Evolutionary conservation across 2,113 vertebrate genomes (phyloP).

Genomic region (Oenanthe oenanthe): DNA sequence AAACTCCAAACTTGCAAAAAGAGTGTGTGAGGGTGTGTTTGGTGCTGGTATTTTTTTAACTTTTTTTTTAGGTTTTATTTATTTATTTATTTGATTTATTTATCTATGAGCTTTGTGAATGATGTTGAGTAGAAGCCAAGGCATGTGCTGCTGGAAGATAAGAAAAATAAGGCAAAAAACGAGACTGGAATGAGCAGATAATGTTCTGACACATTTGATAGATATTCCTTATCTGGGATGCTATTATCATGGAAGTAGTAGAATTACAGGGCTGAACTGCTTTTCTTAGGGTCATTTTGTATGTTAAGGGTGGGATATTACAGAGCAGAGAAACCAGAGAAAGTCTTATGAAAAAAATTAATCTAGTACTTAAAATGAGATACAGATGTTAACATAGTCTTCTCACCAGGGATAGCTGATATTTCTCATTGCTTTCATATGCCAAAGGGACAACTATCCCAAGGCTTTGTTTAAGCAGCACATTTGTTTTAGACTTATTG

Average conservation of each 20-base stretch:
- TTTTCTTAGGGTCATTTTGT: conserved; percentile 10
- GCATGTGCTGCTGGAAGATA: conserved; percentile 6
- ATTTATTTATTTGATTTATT: background rate
- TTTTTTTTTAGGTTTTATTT: background rate
- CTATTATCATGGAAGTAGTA: background rate
- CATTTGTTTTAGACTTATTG: background rate
- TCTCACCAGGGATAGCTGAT: background rate
- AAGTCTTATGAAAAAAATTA: background rate
- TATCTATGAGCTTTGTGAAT: background rate
- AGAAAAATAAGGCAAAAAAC: background rate
- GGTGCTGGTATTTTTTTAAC: background rate
- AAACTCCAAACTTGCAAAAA: background rate
- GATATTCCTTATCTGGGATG: background rate
- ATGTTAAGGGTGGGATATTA: background rate
- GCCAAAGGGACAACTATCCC: background rate
- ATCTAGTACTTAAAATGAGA: conserved; percentile 8
- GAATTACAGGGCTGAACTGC: conserved; percentile 27
- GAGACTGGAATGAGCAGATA: background rate
- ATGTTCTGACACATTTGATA: conserved; percentile 21
- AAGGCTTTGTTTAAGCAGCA: background rate
- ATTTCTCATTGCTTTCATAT: background rate
- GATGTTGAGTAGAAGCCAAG: background rate
- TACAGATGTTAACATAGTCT: background rate
- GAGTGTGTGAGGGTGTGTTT: background rate
- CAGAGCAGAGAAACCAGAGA: background rate